Evolutionary conservation across 2,113 vertebrate species (phyloP), one percentile per base, ranked within the genome.

Genomic region (Petromus typicus): DNA sequence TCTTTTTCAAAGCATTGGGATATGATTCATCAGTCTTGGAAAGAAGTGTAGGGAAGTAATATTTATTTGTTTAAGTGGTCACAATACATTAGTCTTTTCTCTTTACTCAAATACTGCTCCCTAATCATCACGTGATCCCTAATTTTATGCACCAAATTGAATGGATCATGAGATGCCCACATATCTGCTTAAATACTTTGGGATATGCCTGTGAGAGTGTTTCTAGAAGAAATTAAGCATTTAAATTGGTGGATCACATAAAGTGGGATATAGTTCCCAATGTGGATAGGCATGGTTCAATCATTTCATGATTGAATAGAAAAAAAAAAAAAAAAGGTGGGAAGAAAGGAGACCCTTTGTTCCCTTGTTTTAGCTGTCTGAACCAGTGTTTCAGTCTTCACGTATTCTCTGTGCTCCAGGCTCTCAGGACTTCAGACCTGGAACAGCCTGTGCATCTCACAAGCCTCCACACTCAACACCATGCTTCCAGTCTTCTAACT

Each of bases 61-160:
- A 27, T 84, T 61, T 96, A 75, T 57, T 91, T 84, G 43, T 40
- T 71, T 79, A 95, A 84, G 30, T 69, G 57, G 4, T 27, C 48
- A 56, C 25, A 92, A 80, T 81, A 83, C 5, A 30, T 66, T 22
- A 48, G 12, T 27, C 76, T 54, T 83, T 17, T 17, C 48, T 80
- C 73, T 43, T 12, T 71, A 48, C 32, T 91, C 56, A 61, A 25
- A 6, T 76, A 8, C 11, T 86, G 90, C 90, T 96, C 69, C 25
- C 30, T 45, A 40, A 79, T 86, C 51, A 91, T 17, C 34, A 69
- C 10, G 5, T 45, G 17, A 71, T 5, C 51, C 2, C 17, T 78
- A 61, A 79, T 90, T 79, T 80, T 59, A 71, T 23, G 25, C 71
- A 32, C n/a, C 51, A 59, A 61, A 7, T 51, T 51, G 25, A 69